These are phyloP conservation scores for Phyllostomus hastatus DNA, from an alignment of 2,113 vertebrate species.

Conservation along the genomic window DNA sequence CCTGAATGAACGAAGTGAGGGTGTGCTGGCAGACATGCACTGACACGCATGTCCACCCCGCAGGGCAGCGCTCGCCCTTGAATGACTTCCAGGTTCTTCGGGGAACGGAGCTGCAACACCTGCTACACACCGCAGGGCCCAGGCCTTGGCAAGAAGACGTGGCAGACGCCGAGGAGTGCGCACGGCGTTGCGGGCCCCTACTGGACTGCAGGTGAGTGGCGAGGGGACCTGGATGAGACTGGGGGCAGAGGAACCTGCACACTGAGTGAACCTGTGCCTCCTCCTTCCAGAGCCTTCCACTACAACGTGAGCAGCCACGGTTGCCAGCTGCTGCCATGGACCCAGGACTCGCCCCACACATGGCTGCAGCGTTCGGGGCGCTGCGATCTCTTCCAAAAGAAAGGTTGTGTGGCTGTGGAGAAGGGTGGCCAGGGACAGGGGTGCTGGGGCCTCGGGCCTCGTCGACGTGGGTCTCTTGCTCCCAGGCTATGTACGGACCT, in stretches of 20 bases:
- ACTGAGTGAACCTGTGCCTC: neutral
- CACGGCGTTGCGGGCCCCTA: slow-evolving; percentile 82
- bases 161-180: slow-evolving; percentile 87
- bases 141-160: slow-evolving; percentile 53
- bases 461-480: neutral
- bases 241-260: neutral
- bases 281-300: slow-evolving; percentile 89
- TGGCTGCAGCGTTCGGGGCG: slow-evolving; percentile 89
- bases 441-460: neutral
- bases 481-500: slow-evolving; percentile 91
- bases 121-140: slow-evolving; percentile 44
- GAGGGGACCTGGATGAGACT: too few relatives aligned
- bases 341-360: slow-evolving; percentile 83
- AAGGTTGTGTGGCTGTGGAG: slow-evolving; percentile 81
- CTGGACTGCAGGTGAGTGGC: slow-evolving; percentile 88
- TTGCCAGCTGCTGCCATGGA: slow-evolving; percentile 93
- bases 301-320: slow-evolving; percentile 83
- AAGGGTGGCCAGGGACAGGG: neutral
- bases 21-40: neutral
- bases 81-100: slow-evolving; percentile 95
- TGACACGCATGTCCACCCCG: neutral
- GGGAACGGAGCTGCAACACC: slow-evolving; percentile 86
- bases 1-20: neutral
- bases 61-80: slow-evolving; percentile 89
- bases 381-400: slow-evolving; percentile 96